A percentile compares a stretch with the other conserved stretches of the same genome.
phyloP scores from a whole-genome alignment of 1,140 invertebrate species.

The Xylocopa sonorina region DNA sequence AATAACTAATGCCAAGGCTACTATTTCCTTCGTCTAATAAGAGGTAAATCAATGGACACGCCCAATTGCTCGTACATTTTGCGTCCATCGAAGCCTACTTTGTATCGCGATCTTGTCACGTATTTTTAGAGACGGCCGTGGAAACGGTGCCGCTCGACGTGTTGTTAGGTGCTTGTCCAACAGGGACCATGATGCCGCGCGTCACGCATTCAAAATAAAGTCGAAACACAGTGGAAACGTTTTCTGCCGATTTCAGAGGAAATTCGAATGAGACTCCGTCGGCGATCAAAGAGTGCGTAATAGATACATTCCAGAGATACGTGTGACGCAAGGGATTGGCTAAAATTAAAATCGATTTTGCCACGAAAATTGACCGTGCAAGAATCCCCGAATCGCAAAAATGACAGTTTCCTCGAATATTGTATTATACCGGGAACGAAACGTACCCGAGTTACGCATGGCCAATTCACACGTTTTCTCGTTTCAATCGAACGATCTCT shows the following conservation, averaged over 20 bases:
- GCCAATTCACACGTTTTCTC: neutral
- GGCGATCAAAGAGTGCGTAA: neutral
- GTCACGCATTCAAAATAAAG: constrained; percentile 17
- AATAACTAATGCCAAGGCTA: constrained; percentile 47
- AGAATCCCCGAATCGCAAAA: constrained; percentile 17
- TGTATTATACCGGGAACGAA: neutral
- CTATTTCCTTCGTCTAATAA: neutral
- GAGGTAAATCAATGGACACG: too few relatives aligned
- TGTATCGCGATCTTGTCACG: neutral
- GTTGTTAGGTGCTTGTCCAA: neutral
- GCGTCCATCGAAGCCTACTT: neutral
- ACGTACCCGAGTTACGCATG: constrained; percentile 16
- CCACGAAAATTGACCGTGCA: constrained; percentile 54
- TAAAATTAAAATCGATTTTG: constrained; percentile 65
- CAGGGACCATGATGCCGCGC: neutral
- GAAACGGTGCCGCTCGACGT: neutral
- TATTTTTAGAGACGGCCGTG: constrained; percentile 17
- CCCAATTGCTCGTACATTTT: neutral
- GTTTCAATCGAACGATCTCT: neutral
- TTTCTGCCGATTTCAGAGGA: constrained; percentile 7
- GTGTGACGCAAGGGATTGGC: constrained; percentile 36
- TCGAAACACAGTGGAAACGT: neutral
- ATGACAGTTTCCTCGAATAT: neutral
- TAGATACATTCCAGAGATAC: constrained; percentile 25
- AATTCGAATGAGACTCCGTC: neutral